Evolutionary conservation across 1,140 invertebrate species (phyloP), one percentile per base, ranked within the genome.

Genomic region (Procambarus virginalis): DNA sequence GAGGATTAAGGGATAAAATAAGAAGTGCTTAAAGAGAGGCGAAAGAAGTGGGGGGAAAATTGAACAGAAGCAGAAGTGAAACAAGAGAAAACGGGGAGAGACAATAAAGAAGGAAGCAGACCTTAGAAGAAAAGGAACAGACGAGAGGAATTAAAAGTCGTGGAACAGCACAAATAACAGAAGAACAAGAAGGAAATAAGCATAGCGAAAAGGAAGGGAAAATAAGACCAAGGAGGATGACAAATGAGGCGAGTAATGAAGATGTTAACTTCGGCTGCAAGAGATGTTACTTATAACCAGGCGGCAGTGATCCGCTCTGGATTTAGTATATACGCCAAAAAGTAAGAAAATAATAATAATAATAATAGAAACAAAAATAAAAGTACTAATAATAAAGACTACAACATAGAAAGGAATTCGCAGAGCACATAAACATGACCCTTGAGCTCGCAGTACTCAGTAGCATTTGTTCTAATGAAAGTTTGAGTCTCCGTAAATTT

Each of bases 311-410:
- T 5, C 68, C 68, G 14, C 2, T 22, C 68, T 73, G 68, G 68
- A 73, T 73, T 73, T 73, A 73, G 68, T 73, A 73, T 34, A 73
- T 73, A 73, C 22, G 68, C n/a, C 20, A 73, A 73, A 64, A 17
- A 64, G 17, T 17, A 20, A 64, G 17, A 64, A 14, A 64, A 64
- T 14, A 3, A 64, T 14, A 10, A 34, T 46, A 64, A 34, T 34
- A 34, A 34, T 34, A 34, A 34, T 34, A 34, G 34, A 34, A 34
- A 34, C 34, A 34, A 1, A 1, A 34, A 34, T 34, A 34, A 34
- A 34, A 34, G 34, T 34, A 34, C 34, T 34, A 34, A 34, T 34
- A 34, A 34, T 34, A 34, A 34, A 34, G 34, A 34, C 34, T 34
- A 34, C 34, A 34, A 34, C 34, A 34, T 34, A 34, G 34, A 34